Evolutionary conservation across 2,888 invertebrate species (phyloP), one percentile per base, ranked within the genome.

Genomic region (Mythimna loreyi): DNA sequence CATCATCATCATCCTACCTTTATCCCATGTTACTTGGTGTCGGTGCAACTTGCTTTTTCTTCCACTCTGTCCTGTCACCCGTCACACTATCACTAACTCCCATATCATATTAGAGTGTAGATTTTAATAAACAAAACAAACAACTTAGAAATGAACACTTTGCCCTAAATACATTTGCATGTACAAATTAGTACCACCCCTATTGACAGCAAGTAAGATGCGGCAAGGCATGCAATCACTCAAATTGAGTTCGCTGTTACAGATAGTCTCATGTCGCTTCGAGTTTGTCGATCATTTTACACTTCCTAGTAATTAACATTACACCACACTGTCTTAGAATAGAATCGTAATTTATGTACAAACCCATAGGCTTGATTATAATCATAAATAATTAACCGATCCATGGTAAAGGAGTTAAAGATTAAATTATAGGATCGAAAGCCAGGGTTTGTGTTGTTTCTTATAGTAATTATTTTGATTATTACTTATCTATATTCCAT

Each of bases 231-330:
- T 65, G 62, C 75, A 67, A 72, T 75, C 64, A 69, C n/a, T 49
- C 30, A 80, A 80, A 80, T 80, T 67, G 69, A 70, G 65, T 67
- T 62, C 63, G 40, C 45, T 66, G 52, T 70, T 69, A 53, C 65
- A 57, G 52, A 75, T 75, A 69, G 65, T 65, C 66, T 50, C 50
- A 75, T 65, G 72, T 75, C 69, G 53, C 40, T 43, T 16, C 56
- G 28, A 72, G 67, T 80, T 80, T 63, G 57, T 66, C 52, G 33
- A 80, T 75, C 65, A 72, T 80, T 74, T 61, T 67, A 65, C 62
- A 60, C 43, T 62, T 16, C 11, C 33, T 40, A 64, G 69, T 70
- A 83, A 80, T 83, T 80, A 72, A 75, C 62, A 59, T 21, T n/a
- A 25, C 23, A 21, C 55, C 30, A 52, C 33, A 43, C 3, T 23